Percentiles rank a stretch among this genome's conserved stretches.
These are phyloP conservation scores for Cantharis flavilabris DNA, from an alignment of 2,888 invertebrate species.

Conservation along the genomic window DNA sequence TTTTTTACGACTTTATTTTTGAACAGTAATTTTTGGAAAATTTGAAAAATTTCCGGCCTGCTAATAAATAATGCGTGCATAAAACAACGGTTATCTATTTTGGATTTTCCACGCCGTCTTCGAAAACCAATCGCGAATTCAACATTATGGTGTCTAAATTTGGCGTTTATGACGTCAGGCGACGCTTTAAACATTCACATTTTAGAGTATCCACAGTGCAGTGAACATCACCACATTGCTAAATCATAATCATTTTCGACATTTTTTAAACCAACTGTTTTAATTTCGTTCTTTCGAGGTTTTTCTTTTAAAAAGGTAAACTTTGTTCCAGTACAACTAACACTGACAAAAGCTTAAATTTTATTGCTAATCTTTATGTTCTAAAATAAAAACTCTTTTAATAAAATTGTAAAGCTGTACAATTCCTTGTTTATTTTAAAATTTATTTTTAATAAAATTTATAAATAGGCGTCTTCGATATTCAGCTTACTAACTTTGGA, in stretches of 20 bases:
- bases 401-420: background rate
- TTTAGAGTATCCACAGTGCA: constrained; percentile 33
- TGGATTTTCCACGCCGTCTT: constrained; percentile 7
- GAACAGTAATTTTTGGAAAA: background rate
- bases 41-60: background rate
- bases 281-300: constrained; percentile 1
- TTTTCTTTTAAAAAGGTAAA: constrained; percentile 18
- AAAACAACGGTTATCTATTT: constrained; percentile 7
- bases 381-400: background rate
- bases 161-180: constrained; percentile 32
- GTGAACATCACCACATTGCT: constrained; percentile 35
- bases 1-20: no score
- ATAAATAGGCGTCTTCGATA: background rate
- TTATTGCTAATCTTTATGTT: background rate
- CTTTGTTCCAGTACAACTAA: background rate
- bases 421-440: background rate
- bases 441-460: background rate
- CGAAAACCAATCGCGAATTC: constrained; percentile 8
- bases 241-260: constrained; percentile 13
- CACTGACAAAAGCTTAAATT: background rate
- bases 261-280: background rate
- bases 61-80: background rate
- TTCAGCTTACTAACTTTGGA: background rate
- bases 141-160: constrained; percentile 30
- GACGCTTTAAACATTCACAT: constrained; percentile 30